Evolutionary conservation across 2,888 invertebrate genomes (phyloP).

Genomic region (Idaea dimidiata): DNA sequence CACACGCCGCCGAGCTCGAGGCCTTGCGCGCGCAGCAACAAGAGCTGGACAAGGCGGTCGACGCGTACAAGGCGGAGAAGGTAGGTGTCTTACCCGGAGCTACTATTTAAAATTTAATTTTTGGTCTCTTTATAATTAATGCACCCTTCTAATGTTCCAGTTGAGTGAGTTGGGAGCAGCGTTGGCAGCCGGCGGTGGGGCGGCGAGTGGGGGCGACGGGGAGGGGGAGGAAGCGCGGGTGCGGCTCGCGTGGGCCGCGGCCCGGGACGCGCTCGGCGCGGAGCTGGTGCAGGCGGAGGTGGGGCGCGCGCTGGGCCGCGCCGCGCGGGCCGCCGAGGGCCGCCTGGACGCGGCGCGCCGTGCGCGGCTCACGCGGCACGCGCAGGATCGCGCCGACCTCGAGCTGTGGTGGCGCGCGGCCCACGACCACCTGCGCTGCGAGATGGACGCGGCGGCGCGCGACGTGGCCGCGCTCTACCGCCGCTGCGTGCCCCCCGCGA

Average conservation of each 20-base stretch:
- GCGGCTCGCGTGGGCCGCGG: conserved; percentile 87
- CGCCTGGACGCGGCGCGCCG: conserved; percentile 78
- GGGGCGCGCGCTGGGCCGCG: conserved; percentile 85
- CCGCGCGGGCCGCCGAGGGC: conserved; percentile 85
- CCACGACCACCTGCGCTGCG: conserved; percentile 84
- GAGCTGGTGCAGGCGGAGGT: conserved; percentile 90
- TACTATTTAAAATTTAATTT: no score
- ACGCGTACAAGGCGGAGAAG: conserved; percentile 84
- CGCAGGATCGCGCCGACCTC: conserved; percentile 84
- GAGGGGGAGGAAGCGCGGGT: conserved; percentile 82
- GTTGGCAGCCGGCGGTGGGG: conserved; percentile 85
- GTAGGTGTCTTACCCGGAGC: no score
- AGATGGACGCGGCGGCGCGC: conserved; percentile 86
- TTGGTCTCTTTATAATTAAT: no score
- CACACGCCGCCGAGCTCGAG: conserved; percentile 73
- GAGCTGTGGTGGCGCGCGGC: conserved; percentile 89
- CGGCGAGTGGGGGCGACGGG: conserved; percentile 72
- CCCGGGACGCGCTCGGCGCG: conserved; percentile 87
- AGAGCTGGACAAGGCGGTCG: conserved; percentile 82
- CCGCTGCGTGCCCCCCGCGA: conserved; percentile 72
- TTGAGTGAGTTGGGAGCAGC: conserved; percentile 86
- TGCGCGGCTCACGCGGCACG: conserved; percentile 83
- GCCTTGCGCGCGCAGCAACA: conserved; percentile 79
- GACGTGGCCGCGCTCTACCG: conserved; percentile 86
- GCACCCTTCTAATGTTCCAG: conserved; percentile 6